Conservation (phyloP, 1,140 invertebrate genomes). For the Leptinotarsa lineolata region DNA sequence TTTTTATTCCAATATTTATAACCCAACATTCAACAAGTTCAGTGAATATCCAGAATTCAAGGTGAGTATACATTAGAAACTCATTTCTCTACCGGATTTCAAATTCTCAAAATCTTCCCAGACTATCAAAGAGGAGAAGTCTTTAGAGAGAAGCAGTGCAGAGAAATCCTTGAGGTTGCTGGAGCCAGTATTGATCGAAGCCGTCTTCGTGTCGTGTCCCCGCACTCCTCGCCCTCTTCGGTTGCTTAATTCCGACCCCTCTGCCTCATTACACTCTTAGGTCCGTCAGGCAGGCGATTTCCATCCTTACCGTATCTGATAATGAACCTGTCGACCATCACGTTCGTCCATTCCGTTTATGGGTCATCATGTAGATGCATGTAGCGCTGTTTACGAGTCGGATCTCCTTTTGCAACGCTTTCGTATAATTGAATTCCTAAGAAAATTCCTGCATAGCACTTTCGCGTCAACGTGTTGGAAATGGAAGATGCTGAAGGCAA, state of each 20-base stretch:
- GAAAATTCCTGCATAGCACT: conserved; percentile 17
- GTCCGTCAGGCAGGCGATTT: conserved; percentile 40
- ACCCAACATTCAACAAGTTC: no score
- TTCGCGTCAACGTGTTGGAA: background rate
- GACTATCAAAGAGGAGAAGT: background rate
- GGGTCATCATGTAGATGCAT: conserved; percentile 43
- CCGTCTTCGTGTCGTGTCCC: conserved; percentile 39
- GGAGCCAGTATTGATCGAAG: conserved; percentile 49
- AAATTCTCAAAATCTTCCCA: background rate
- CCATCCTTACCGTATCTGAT: conserved; percentile 45
- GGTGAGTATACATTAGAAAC: no score
- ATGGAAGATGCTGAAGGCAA: background rate
- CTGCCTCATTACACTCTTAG: conserved; percentile 54
- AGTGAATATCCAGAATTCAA: no score
- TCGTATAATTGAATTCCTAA: conserved; percentile 34
- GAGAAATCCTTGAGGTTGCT: conserved; percentile 22
- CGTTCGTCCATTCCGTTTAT: conserved; percentile 45
- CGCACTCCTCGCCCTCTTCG: conserved; percentile 31
- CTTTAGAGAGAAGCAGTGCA: conserved; percentile 21
- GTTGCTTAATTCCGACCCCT: conserved; percentile 53
- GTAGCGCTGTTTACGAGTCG: conserved; percentile 27
- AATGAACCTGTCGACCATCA: conserved; percentile 40
- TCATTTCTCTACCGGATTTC: no score
- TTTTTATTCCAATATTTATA: no score
- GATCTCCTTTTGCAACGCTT: conserved; percentile 20